Base-by-base conservation (phyloP, 2,113 vertebrate species). In the Irena cyanogastra region DNA sequence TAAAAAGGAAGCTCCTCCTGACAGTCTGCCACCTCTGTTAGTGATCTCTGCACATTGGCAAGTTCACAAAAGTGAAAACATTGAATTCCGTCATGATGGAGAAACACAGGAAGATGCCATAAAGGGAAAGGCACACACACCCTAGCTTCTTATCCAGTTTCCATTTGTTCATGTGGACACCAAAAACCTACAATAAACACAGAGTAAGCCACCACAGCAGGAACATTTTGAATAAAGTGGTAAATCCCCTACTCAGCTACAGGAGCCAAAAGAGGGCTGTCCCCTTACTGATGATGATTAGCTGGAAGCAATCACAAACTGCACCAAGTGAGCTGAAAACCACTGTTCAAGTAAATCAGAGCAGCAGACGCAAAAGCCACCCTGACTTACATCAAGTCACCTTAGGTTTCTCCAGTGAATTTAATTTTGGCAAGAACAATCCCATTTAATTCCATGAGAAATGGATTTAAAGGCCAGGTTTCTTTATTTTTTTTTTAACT, bases 1-100 rank as follows among this genome's bases (percentile, higher is more conserved):
- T 96, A 96, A 96, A 95, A 95, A 96, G 94, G 95, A 96, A 74
- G 89, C 49, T 95, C 93, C 96, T 97, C 93, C 95, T 7, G 9
- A 95, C 59, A 63, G 97, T 96, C 95, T 89, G 90, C 23, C 52
- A 84, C 93, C 83, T 30, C 35, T 50, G 50, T 99, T 97, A 99
- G 96, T 98, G 98, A 66, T 99, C 98, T 87, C 98, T 98, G 88
- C 99, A 99, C 97, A 99, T 99, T 2, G 99, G 99, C 97, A 99
- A 98, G 98, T 99, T 99, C 98, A 99, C 99, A 68, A 99, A 99
- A 47, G 98, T 99, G 98, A 99, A 99, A 97, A 99, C 98, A 94
- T 99, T 99, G 98, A 99, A 99, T 90, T 99, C 99, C 28, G 99
- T 99, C 98, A 99, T 98, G 98, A 99, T 99, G 98, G 99, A 99